Base-by-base conservation (phyloP, 2,797 vertebrate species). In the Fundulus diaphanus region DNA sequence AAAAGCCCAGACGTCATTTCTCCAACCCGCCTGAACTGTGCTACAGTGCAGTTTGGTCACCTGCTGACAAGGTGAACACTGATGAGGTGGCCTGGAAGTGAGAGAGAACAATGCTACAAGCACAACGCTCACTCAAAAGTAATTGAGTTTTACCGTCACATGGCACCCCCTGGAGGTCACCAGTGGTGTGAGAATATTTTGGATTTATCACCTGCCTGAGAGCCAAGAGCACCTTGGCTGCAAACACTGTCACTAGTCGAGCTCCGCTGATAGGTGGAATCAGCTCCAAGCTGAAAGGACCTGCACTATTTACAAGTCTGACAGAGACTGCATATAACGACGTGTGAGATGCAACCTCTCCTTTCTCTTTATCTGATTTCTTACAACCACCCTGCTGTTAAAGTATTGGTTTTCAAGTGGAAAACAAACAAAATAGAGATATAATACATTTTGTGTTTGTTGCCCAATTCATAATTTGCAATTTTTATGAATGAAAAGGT, bases 21-120 rank as follows among this genome's bases (percentile, higher is more conserved):
- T 87, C 92, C 92, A 89, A 91, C 91, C 90, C 85, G 68, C 82
- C 83, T 85, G 87, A 82, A 79, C 84, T 78, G 77, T 74, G 87
- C 74, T 66, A 87, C 87, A 84, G 82, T 87, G 80, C 72, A 80
- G 52, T 81, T 82, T 72, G 71, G 82, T 79, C 85, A 77, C 79
- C 84, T 80, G 87, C 70, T 89, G 78, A 78, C 68, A 48, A 65
- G 77, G 77, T 84, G 82, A 92, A 84, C 88, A 87, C 86, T 87
- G 78, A 81, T 24, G 33, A 82, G 76, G 80, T 83, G 82, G 84
- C 79, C 72, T 74, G 84, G 79, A 66, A 73, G 87, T 86, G 86
- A 87, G 78, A 87, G 80, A 82, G 80, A 78, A n/a, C n/a, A n/a
- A 83, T 84, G 80, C 78, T 83, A 44, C n/a, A 44, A 44, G 63